A percentile compares a stretch with the other conserved stretches of the same genome.
Evolutionary conservation across 2,888 invertebrate species (phyloP).

Genomic region (Scotopteryx bipunctaria): DNA sequence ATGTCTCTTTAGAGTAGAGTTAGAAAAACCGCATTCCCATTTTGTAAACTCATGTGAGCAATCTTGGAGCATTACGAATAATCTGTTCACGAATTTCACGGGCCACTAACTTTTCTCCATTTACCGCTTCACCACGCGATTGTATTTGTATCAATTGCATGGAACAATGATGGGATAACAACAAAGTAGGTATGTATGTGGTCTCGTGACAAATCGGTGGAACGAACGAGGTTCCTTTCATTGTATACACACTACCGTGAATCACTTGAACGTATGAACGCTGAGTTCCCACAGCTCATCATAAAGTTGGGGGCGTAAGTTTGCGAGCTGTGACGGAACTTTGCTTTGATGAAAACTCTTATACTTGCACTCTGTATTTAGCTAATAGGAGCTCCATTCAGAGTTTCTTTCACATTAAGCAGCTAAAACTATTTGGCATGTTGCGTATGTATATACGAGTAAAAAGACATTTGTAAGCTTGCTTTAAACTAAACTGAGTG

Average conservation of each 20-base stretch:
- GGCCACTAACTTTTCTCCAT: conserved; percentile 47
- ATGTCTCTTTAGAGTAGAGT: too few species aligned
- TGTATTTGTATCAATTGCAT: conserved; percentile 35
- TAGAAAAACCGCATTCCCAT: conserved; percentile 21
- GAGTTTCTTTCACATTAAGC: too few species aligned
- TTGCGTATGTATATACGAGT: too few species aligned
- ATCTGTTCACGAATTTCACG: conserved; percentile 48
- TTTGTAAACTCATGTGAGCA: conserved; percentile 29
- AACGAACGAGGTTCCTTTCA: conserved; percentile 70
- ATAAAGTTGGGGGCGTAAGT: conserved; percentile 27
- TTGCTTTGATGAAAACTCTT: conserved; percentile 13
- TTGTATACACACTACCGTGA: conserved; percentile 60
- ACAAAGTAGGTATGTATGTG: conserved; percentile 52
- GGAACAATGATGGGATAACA: conserved; percentile 48
- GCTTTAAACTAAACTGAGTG: too few species aligned
- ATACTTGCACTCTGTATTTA: conserved; percentile 11
- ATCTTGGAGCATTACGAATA: conserved; percentile 36
- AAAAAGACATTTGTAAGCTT: too few species aligned
- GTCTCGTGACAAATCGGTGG: conserved; percentile 56
- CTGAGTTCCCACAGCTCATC: conserved; percentile 55
- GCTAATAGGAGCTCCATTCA: not conserved
- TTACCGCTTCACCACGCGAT: conserved; percentile 52
- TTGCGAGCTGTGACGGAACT: conserved; percentile 27
- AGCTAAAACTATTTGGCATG: not conserved
- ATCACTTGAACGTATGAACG: conserved; percentile 51